Percentiles rank a stretch among this genome's conserved stretches.
phyloP scores from a whole-genome alignment of 2,888 invertebrate species.

The Pachymerium ferrugineum region DNA sequence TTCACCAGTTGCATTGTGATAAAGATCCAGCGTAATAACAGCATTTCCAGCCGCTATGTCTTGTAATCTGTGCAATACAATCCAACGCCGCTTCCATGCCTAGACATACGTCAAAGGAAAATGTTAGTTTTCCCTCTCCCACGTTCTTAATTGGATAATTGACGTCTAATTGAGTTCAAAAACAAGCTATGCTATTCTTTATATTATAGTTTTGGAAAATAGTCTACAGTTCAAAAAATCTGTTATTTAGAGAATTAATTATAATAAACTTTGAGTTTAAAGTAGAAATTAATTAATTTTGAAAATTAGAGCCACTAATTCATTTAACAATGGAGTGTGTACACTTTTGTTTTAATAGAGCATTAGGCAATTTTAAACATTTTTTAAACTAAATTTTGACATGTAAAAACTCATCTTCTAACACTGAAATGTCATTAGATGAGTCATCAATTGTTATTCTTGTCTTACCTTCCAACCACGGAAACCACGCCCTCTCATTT shows the following conservation, averaged over 20 bases:
- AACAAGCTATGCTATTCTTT: background rate
- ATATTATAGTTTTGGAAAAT: background rate
- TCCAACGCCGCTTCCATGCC: conserved; percentile 37
- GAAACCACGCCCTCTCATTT: conserved; percentile 32
- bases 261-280: too few species aligned
- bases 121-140: background rate
- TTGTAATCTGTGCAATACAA: conserved; percentile 35
- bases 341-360: too few species aligned
- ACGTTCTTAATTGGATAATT: background rate
- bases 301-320: too few species aligned
- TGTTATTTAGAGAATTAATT: too few species aligned
- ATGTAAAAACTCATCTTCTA: background rate
- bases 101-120: background rate
- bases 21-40: conserved; percentile 36
- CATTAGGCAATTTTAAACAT: too few species aligned
- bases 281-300: too few species aligned
- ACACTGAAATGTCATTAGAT: background rate
- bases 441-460: background rate
- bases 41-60: conserved; percentile 31
- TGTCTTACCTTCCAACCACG: conserved; percentile 35
- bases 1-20: conserved; percentile 33
- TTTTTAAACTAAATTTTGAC: background rate
- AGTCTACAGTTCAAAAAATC: too few species aligned
- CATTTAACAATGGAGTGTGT: too few species aligned
- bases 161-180: background rate